Evolutionary conservation across 2,113 vertebrate genomes (phyloP).

Genomic region (Ciconia stormi): DNA sequence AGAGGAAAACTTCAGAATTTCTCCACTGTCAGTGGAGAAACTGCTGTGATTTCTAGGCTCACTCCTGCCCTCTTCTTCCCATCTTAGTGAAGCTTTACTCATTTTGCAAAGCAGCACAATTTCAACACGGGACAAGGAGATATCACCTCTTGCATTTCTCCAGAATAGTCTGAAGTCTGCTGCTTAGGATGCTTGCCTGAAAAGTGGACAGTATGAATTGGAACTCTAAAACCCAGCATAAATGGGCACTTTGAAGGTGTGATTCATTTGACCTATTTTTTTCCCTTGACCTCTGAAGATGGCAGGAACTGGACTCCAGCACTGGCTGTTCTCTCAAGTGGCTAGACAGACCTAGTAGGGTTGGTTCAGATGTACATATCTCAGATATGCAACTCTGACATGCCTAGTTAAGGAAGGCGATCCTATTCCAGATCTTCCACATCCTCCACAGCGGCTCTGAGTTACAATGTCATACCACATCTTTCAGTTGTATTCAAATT

Average conservation of each 20-base stretch:
- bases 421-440: background rate
- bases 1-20: background rate
- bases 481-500: background rate
- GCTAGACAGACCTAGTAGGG: too few species aligned
- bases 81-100: background rate
- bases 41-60: background rate
- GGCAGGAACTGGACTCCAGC: background rate
- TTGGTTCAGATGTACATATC: background rate
- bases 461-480: background rate
- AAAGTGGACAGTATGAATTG: background rate
- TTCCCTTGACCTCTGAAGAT: background rate
- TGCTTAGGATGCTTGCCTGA: background rate
- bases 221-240: background rate
- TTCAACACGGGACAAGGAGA: background rate
- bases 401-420: background rate
- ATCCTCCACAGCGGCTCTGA: background rate
- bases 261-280: background rate
- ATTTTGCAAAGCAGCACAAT: background rate
- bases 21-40: background rate
- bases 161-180: background rate
- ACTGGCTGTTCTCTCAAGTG: background rate
- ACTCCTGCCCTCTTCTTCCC: background rate
- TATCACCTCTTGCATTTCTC: background rate
- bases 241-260: background rate
- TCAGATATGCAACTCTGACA: background rate